Conservation (phyloP, 1,140 invertebrate genomes). For the Drosophila watanabei region DNA sequence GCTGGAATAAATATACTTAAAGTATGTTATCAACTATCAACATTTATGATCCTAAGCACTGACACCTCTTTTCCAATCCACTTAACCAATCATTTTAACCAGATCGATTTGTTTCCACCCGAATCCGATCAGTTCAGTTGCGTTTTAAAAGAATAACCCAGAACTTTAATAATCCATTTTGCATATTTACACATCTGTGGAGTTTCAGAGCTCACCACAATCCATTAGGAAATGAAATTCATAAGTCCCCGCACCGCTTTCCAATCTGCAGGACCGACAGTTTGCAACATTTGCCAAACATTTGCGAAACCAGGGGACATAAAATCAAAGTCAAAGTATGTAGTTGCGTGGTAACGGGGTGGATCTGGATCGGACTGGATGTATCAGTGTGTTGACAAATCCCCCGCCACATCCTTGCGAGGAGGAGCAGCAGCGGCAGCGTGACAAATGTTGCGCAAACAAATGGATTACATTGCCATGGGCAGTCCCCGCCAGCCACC, state of each 20-base stretch:
- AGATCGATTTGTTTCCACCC: neutral
- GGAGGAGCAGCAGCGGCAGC: conserved; percentile 46
- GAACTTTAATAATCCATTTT: conserved; percentile 63
- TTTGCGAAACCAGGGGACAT: conserved; percentile 57
- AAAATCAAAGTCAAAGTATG: conserved; percentile 70
- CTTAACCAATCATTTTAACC: conserved; percentile 15
- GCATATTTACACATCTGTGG: conserved; percentile 77
- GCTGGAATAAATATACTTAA: neutral
- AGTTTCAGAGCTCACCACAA: conserved; percentile 65
- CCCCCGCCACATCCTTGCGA: conserved; percentile 45
- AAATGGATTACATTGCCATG: conserved; percentile 74
- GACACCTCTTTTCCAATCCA: conserved; percentile 35
- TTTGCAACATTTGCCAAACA: conserved; percentile 77
- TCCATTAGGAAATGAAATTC: conserved; percentile 84
- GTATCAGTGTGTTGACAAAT: conserved; percentile 51
- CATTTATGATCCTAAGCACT: neutral
- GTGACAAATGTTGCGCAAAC: conserved; percentile 84
- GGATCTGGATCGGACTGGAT: conserved; percentile 52
- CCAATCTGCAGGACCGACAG: conserved; percentile 42
- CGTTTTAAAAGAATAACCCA: conserved; percentile 23
- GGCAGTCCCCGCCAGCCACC: conserved; percentile 25
- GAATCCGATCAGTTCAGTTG: neutral
- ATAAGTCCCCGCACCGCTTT: conserved; percentile 59
- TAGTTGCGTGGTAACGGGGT: conserved; percentile 64
- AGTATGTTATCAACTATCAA: neutral